Evolutionary conservation across 1,140 invertebrate genomes (phyloP), one percentile per base, ranked within the genome.

Genomic region (Drosophila quadrilineata): DNA sequence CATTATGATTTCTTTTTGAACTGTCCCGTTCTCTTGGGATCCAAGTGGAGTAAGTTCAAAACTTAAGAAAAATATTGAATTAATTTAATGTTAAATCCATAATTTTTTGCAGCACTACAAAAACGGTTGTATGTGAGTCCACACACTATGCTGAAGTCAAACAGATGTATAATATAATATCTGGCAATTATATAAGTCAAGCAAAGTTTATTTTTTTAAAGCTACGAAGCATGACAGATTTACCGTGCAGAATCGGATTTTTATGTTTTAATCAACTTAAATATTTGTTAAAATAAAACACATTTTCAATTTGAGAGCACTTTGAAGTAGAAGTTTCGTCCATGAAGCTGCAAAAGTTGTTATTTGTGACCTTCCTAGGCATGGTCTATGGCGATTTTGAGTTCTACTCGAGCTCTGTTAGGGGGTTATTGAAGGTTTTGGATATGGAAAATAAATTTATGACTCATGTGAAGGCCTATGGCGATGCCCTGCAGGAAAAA

Each of bases 1-100:
- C 19, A 31, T 9, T 58, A 31, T 26, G 9, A n/a, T n/a, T n/a
- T n/a, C n/a, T n/a, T n/a, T n/a, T n/a, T 63, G 6, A 6, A 64
- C 0, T 72, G 59, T 10, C 66, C 70, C 0, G 53, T 72, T 3
- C 0, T 71, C 6, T 28, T 59, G 29, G 67, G 67, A 14, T 59
- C 46, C 14, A 72, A 71, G 9, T 56, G 53, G 54, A 66, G 71
- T 71, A 46, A 36, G 68, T 48, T 22, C 0, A 0, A 3, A 3
- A 14, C 29, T 10, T 33, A 2, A 1, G 5, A 16, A 2, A 6
- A 5, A 2, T 2, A 29, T 35, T 35, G 9, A n/a, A 2, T 6
- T 16, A 35, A 35, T 4, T 0, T 16, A 35, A 38, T 5, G n/a
- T 6, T 19, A 19, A 9, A 1, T 19, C 4, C 17, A 28, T 16